Conservation (phyloP, 1,140 invertebrate genomes). For the Dysdera silvatica region DNA sequence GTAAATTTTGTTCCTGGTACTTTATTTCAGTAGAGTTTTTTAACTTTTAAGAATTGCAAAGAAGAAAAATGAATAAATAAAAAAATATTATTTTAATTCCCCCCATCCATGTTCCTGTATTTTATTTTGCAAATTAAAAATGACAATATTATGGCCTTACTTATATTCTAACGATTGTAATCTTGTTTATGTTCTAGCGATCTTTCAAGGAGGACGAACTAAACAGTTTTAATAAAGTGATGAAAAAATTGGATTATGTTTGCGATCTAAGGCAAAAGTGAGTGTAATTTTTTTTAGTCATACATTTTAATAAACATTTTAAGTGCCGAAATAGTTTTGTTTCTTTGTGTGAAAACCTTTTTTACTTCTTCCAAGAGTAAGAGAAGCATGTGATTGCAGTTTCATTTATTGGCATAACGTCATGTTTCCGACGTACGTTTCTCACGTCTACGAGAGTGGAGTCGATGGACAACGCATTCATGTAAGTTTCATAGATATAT, state of each 20-base stretch:
- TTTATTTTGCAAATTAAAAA: too few species aligned
- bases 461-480: slow-evolving; percentile 54
- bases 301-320: not conserved
- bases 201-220: slow-evolving; percentile 46
- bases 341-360: not conserved
- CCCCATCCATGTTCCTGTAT: too few species aligned
- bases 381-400: slow-evolving; percentile 59
- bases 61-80: too few species aligned
- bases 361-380: slow-evolving; percentile 42
- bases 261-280: slow-evolving; percentile 52
- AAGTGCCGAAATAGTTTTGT: slow-evolving; percentile 5
- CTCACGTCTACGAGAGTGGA: slow-evolving; percentile 57
- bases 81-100: too few species aligned
- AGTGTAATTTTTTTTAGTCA: slow-evolving; percentile 10
- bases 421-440: slow-evolving; percentile 66
- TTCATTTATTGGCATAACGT: slow-evolving; percentile 76
- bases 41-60: too few species aligned
- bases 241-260: slow-evolving; percentile 57
- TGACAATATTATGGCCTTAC: too few species aligned
- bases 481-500: too few species aligned
- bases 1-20: too few species aligned
- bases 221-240: slow-evolving; percentile 39
- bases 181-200: slow-evolving; percentile 40
- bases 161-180: too few species aligned
- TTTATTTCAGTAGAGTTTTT: too few species aligned